phyloP scores from a whole-genome alignment of 1,140 invertebrate species.

The Aphaenogaster floridana region DNA sequence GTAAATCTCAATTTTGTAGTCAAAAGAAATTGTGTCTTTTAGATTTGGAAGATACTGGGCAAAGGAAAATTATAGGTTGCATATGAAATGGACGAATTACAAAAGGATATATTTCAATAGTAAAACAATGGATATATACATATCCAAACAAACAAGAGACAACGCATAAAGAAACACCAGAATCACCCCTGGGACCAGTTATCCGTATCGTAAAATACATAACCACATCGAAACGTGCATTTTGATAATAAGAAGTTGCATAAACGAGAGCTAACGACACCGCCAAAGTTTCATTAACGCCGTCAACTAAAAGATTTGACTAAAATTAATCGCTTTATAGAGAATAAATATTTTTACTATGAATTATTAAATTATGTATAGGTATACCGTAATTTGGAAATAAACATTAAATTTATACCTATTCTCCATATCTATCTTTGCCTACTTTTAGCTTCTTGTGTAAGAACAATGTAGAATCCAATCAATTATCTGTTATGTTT shows the following conservation, averaged over 20 bases:
- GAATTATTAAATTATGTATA: conserved; percentile 34
- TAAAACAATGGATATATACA: conserved; percentile 19
- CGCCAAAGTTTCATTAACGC: conserved; percentile 40
- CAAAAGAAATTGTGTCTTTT: conserved; percentile 57
- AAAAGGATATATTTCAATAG: conserved; percentile 15
- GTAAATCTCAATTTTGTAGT: not conserved
- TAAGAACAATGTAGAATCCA: not conserved
- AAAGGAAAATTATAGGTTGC: conserved; percentile 78
- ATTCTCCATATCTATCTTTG: not conserved
- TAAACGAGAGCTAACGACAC: conserved; percentile 37
- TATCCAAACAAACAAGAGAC: not conserved
- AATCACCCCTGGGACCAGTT: conserved; percentile 49
- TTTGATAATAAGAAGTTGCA: conserved; percentile 24
- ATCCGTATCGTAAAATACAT: conserved; percentile 18
- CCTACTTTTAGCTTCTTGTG: not conserved
- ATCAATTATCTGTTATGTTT: not conserved
- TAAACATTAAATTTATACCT: conserved; percentile 53
- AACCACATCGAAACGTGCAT: not conserved
- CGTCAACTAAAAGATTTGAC: not conserved
- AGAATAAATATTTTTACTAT: conserved; percentile 55
- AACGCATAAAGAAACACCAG: not conserved
- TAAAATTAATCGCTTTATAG: conserved; percentile 31
- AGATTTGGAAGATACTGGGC: conserved; percentile 74
- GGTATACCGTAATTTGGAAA: conserved; percentile 25
- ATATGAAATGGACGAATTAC: conserved; percentile 64